These are phyloP conservation scores for Philhelius pedissequus DNA, from an alignment of 2,888 invertebrate species.

Conservation along the genomic window DNA sequence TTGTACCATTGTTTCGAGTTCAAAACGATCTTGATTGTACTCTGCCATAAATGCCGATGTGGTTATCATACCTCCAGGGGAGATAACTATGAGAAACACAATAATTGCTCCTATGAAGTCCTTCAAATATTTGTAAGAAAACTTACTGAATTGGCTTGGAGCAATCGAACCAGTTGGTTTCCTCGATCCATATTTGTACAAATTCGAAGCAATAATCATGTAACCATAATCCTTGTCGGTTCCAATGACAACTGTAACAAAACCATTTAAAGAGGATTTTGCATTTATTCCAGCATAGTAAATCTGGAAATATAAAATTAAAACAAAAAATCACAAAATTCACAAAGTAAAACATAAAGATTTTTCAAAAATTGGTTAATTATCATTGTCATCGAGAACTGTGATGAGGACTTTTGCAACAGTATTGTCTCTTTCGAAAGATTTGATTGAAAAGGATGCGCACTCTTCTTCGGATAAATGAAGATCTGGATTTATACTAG, in stretches of 20 bases:
- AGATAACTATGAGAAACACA: conserved; percentile 73
- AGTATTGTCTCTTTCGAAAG: conserved; percentile 82
- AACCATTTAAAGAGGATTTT: conserved; percentile 87
- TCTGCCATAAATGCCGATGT: conserved; percentile 92
- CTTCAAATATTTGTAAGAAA: not conserved
- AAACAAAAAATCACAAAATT: conserved; percentile 70
- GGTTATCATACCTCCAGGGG: conserved; percentile 77
- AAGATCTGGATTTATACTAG: conserved; percentile 90
- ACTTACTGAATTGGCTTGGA: conserved; percentile 87
- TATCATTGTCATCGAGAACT: conserved; percentile 91
- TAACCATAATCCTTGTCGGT: conserved; percentile 91
- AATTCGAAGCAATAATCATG: conserved; percentile 88
- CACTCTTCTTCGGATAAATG: conserved; percentile 81
- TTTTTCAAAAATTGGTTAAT: conserved; percentile 86
- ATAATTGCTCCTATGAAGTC: not conserved
- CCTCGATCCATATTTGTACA: conserved; percentile 88
- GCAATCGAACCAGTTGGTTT: conserved; percentile 91
- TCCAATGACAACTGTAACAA: conserved; percentile 87
- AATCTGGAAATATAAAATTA: conserved; percentile 62
- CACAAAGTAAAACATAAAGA: conserved; percentile 66
- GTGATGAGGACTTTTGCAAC: conserved; percentile 86
- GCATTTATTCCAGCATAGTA: conserved; percentile 85
- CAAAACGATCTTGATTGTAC: conserved; percentile 92
- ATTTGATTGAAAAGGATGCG: conserved; percentile 78
- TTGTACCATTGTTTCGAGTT: conserved; percentile 90